Evolutionary conservation across 2,888 invertebrate genomes (phyloP).

Genomic region (Cryptus viduatorius): DNA sequence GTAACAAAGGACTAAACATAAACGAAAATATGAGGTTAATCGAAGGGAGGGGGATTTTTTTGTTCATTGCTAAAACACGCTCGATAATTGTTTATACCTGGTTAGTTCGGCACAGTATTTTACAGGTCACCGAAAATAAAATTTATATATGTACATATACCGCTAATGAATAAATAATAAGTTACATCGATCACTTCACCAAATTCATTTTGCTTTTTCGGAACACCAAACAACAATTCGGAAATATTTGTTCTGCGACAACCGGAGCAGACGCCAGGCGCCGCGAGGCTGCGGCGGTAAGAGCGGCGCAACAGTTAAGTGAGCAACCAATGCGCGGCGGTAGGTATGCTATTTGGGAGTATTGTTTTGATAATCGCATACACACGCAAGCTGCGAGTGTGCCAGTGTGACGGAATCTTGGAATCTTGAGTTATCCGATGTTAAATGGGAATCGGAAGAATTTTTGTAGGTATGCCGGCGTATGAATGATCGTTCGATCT

Average conservation of each 20-base stretch:
- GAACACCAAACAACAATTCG: slow-evolving; percentile 6
- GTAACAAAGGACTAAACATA: neutral
- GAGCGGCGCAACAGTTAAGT: neutral
- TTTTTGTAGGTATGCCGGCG: no score
- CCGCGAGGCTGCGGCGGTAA: slow-evolving; percentile 1
- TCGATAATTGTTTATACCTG: slow-evolving; percentile 9
- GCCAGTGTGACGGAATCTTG: no score
- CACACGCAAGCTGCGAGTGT: no score
- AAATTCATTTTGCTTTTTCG: slow-evolving; percentile 6
- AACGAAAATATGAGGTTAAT: slow-evolving; percentile 14
- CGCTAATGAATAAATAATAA: neutral
- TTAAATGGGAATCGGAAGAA: no score
- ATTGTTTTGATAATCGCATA: no score
- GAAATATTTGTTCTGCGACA: neutral
- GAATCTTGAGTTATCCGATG: no score
- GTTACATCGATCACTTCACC: slow-evolving; percentile 15
- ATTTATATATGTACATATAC: slow-evolving; percentile 6
- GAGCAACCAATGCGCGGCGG: neutral
- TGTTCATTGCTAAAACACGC: neutral
- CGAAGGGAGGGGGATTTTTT: neutral
- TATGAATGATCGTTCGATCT: neutral
- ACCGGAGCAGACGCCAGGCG: slow-evolving; percentile 11
- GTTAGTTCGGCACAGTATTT: slow-evolving; percentile 10
- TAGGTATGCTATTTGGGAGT: neutral
- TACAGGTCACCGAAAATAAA: slow-evolving; percentile 10